phyloP scores from a whole-genome alignment of 1,140 invertebrate genomes.

The Dreissena polymorpha region DNA sequence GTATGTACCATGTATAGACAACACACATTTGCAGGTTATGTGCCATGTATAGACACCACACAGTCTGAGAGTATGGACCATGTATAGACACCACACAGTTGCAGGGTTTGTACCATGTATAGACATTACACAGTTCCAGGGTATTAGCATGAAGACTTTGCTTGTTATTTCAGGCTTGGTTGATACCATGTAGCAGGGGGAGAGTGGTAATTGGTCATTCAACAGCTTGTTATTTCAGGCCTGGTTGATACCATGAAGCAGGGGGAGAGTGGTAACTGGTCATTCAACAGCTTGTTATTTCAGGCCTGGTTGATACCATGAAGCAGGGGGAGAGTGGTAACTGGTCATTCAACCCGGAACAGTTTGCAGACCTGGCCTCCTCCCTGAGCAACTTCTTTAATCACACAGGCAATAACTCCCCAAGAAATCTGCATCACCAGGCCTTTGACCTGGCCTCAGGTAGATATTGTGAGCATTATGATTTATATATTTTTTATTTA shows the following conservation, averaged over 20 bases:
- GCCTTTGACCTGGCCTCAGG: constrained; percentile 18
- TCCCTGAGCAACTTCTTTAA: constrained; percentile 78
- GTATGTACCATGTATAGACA: too few species aligned
- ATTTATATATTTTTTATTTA: neutral
- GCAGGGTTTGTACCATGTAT: too few species aligned
- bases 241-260: constrained; percentile 77
- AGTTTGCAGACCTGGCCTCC: constrained; percentile 77
- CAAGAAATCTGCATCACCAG: neutral
- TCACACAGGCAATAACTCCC: constrained; percentile 57
- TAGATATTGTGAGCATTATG: too few species aligned
- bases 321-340: constrained; percentile 73
- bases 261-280: constrained; percentile 68
- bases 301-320: constrained; percentile 78
- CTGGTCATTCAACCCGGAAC: constrained; percentile 75
- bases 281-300: constrained; percentile 15
- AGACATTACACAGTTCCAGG: too few species aligned
- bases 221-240: constrained; percentile 64
- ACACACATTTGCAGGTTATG: too few species aligned
- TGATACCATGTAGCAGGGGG: too few species aligned
- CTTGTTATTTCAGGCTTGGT: too few species aligned
- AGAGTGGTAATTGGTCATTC: too few species aligned
- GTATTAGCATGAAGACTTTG: too few species aligned
- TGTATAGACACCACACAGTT: too few species aligned
- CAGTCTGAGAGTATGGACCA: too few species aligned
- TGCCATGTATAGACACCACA: too few species aligned